phyloP scores from a whole-genome alignment of 1,140 invertebrate species.

The Musca domestica region DNA sequence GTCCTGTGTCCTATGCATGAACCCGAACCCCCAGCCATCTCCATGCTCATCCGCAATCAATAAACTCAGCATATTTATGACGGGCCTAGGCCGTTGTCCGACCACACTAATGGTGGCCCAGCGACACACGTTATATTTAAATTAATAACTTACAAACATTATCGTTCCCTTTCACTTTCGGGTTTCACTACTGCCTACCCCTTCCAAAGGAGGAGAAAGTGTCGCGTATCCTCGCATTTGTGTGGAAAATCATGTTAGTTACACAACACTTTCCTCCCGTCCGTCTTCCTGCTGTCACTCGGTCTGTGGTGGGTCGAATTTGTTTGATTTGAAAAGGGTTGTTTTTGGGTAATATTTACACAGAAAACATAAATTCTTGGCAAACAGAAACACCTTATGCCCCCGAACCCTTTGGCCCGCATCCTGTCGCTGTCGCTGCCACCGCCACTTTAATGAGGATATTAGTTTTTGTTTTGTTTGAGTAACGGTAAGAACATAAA shows the following conservation, averaged over 20 bases:
- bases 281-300: not conserved
- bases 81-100: too few relatives aligned
- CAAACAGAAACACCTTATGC: conserved; percentile 7
- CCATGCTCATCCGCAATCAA: too few relatives aligned
- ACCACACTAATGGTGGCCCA: not conserved
- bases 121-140: conserved; percentile 9
- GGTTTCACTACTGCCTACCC: not conserved
- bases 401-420: not conserved
- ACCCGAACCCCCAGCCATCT: too few relatives aligned
- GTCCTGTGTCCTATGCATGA: too few relatives aligned
- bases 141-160: conserved; percentile 15
- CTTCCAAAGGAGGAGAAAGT: not conserved
- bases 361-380: not conserved
- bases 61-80: too few relatives aligned
- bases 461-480: not conserved
- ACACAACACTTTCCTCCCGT: conserved; percentile 4
- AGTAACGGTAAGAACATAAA: not conserved
- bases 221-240: not conserved
- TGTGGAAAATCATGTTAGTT: conserved; percentile 14
- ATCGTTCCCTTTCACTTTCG: not conserved
- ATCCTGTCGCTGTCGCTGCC: too few relatives aligned
- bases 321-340: not conserved
- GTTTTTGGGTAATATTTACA: conserved; percentile 11
- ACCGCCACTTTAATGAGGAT: too few relatives aligned
- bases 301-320: too few relatives aligned